Evolutionary conservation across 2,797 vertebrate species (phyloP).

Genomic region (Choloepus didactylus): DNA sequence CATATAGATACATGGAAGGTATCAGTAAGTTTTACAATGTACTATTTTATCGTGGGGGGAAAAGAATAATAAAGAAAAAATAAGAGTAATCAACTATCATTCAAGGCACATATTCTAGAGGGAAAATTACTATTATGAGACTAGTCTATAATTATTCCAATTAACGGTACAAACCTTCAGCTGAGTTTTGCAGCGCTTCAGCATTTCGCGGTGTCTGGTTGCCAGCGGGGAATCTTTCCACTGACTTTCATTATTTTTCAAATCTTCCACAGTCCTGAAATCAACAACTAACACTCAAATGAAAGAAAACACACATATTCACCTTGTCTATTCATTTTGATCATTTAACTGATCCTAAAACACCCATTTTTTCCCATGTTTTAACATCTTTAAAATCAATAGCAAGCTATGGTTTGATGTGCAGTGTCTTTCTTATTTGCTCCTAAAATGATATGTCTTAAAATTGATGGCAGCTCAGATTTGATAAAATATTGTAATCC

Average conservation of each 20-base stretch:
- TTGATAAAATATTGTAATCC: not conserved
- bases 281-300: constrained; percentile 45
- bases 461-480: not conserved
- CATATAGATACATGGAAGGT: not conserved
- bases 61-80: not conserved
- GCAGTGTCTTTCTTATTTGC: not conserved
- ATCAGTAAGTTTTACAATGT: not conserved
- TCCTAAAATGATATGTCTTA: not conserved
- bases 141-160: not conserved
- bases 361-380: fast-evolving
- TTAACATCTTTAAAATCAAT: not conserved
- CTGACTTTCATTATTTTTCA: constrained; percentile 98
- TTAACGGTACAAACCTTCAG: constrained; percentile 93
- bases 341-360: not conserved
- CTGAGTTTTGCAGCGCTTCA: constrained; percentile 99
- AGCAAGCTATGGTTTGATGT: not conserved
- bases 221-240: constrained; percentile 99
- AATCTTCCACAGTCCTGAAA: constrained; percentile 97
- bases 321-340: not conserved
- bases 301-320: not conserved
- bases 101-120: not conserved
- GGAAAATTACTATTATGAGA: not conserved
- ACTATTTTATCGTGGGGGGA: not conserved
- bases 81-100: not conserved
- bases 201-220: constrained; percentile 97